phyloP scores from a whole-genome alignment of 1,140 invertebrate genomes.

The Lanistes nyassanus region DNA sequence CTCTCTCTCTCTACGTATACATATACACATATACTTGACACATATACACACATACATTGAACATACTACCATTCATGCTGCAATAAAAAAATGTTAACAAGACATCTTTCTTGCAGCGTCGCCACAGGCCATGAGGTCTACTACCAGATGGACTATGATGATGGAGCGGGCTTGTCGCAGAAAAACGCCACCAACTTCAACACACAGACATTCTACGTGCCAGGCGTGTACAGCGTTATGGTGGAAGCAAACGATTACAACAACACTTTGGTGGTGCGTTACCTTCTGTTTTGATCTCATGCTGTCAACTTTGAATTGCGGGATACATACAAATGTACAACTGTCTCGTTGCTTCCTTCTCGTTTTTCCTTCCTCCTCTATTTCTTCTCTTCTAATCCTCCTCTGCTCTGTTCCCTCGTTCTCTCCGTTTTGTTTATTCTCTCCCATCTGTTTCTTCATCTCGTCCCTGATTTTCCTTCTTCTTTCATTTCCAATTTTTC shows the following conservation, averaged over 20 bases:
- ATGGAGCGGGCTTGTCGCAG: conserved; percentile 36
- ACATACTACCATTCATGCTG: too few relatives aligned
- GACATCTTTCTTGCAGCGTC: neutral
- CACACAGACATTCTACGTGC: conserved; percentile 29
- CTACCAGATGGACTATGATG: conserved; percentile 48
- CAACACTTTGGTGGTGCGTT: conserved; percentile 41
- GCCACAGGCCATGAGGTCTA: neutral
- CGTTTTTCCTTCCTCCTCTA: too few relatives aligned
- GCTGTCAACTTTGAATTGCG: too few relatives aligned
- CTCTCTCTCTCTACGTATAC: neutral
- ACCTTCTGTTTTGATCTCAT: too few relatives aligned
- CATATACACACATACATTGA: neutral
- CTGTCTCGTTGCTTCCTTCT: neutral
- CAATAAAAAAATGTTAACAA: neutral
- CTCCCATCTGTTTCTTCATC: neutral
- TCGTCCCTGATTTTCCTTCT: neutral
- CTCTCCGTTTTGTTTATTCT: neutral
- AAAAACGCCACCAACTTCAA: conserved; percentile 42
- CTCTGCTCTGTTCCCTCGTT: too few relatives aligned
- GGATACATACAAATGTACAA: neutral
- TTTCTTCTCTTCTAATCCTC: too few relatives aligned
- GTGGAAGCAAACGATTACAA: conserved; percentile 40
- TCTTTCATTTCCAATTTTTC: too few relatives aligned
- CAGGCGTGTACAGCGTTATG: conserved; percentile 39
- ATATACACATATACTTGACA: neutral